A percentile compares a stretch with the other conserved stretches of the same genome.
Evolutionary conservation across 1,140 invertebrate species (phyloP).

Genomic region (Lutraria rhynchaena): DNA sequence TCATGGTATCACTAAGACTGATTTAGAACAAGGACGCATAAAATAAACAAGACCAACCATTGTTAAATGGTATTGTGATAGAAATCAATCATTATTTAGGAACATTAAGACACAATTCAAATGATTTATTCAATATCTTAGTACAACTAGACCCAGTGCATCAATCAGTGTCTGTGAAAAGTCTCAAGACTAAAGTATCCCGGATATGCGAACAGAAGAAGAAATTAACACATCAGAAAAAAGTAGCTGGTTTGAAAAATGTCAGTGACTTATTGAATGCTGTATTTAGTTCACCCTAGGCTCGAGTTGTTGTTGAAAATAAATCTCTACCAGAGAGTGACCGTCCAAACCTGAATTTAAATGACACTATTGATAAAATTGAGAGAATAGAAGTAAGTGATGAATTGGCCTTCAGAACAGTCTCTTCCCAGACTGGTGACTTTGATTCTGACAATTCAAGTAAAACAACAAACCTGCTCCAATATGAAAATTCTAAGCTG

Average conservation of each 20-base stretch:
- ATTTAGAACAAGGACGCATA: conserved; percentile 10
- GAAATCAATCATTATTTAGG: not conserved
- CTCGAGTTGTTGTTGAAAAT: not conserved
- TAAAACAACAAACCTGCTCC: not conserved
- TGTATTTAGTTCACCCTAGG: not conserved
- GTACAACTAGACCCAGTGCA: not conserved
- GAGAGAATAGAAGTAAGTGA: not conserved
- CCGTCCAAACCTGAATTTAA: not conserved
- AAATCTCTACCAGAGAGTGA: not conserved
- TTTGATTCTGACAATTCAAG: not conserved
- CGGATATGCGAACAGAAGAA: not conserved
- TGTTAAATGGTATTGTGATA: conserved; percentile 9
- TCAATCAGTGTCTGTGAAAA: not conserved
- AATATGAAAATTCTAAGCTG: too few relatives aligned
- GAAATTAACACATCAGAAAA: not conserved
- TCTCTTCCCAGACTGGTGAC: not conserved
- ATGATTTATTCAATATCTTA: not conserved
- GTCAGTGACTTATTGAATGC: not conserved
- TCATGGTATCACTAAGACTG: not conserved
- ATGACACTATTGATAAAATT: conserved; percentile 10
- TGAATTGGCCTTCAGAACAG: not conserved
- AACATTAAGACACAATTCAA: conserved; percentile 8
- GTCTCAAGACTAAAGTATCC: not conserved
- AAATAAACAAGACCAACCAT: not conserved
- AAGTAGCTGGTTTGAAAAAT: not conserved